Evolutionary conservation across 2,888 invertebrate species (phyloP), one percentile per base, ranked within the genome.

Genomic region (Lottia scabra): DNA sequence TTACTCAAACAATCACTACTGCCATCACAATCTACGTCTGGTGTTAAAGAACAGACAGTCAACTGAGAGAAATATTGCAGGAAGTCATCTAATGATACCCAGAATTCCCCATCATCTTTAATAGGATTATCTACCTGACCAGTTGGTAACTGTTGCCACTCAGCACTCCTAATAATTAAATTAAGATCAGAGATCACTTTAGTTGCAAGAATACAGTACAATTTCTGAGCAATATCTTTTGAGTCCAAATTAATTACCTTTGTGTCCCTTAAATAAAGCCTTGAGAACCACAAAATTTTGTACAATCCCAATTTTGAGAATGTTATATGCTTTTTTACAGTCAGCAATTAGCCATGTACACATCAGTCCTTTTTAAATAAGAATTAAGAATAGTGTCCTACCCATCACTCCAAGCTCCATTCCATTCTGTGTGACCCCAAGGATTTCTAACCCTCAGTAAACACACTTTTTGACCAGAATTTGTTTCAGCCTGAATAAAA

Each of bases 81-180:
- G 88, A 94, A 94, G 85, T 94, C 94, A 68, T 91, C 92, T 87
- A 94, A 93, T 19, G 93, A 92, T 93, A 94, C 93, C 93, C 93
- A 94, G 87, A 94, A 94, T 88, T 94, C 93, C 30, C 93, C 93
- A 82, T 93, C 93, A 83, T 93, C 92, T 78, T 92, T 92, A 73
- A 92, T 92, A 5, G 93, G 91, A 75, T 93, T 89, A 80, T 93
- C 93, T 80, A 93, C 92, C 87, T 93, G 93, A 75, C 92, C 89
- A 66, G 92, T 91, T 23, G 92, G 91, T 66, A 94, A 90, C 23
- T 92, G 92, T 85, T 93, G 92, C 94, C 94, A 93, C 89, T 93
- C 93, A 91, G 92, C 92, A 68, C 92, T 92, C 75, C 93, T 83
- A 10, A 38, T 4, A 30, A 30, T 2, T 30, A 30, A 30, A 30